A percentile compares a stretch with the other conserved stretches of the same genome.
Conservation (phyloP, 1,140 invertebrate genomes). For the Conus betulinus region DNA sequence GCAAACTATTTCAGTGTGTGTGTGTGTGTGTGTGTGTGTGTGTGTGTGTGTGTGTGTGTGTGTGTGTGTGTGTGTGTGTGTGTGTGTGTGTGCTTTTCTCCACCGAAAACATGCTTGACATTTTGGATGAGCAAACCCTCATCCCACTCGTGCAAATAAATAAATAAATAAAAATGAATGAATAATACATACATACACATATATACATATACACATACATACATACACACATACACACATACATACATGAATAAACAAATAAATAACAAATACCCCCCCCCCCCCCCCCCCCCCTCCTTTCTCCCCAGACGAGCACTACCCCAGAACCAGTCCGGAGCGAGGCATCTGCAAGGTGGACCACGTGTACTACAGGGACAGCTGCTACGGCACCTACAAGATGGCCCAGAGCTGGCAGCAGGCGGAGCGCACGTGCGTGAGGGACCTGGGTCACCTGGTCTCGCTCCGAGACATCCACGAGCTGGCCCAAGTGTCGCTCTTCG, state of each 20-base stretch:
- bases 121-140: no score
- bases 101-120: no score
- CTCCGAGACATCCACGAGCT: constrained; percentile 30
- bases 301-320: constrained; percentile 7
- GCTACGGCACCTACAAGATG: constrained; percentile 24
- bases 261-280: neutral
- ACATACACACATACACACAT: neutral
- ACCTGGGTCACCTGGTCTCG: constrained; percentile 17
- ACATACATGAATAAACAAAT: no score
- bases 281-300: neutral
- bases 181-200: neutral
- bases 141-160: no score
- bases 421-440: constrained; percentile 1
- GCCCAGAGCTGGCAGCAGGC: neutral
- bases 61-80: no score
- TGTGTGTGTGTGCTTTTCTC: no score
- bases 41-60: no score
- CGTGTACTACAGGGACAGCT: constrained; percentile 16
- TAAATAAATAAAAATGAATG: no score
- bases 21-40: no score
- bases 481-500: constrained; percentile 1
- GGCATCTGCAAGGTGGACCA: neutral
- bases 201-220: neutral
- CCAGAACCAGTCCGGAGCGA: neutral
- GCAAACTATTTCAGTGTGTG: no score